Percentiles rank a stretch among this genome's conserved stretches.
phyloP scores from a whole-genome alignment of 1,140 invertebrate species.

The Eupristina koningsbergeri region DNA sequence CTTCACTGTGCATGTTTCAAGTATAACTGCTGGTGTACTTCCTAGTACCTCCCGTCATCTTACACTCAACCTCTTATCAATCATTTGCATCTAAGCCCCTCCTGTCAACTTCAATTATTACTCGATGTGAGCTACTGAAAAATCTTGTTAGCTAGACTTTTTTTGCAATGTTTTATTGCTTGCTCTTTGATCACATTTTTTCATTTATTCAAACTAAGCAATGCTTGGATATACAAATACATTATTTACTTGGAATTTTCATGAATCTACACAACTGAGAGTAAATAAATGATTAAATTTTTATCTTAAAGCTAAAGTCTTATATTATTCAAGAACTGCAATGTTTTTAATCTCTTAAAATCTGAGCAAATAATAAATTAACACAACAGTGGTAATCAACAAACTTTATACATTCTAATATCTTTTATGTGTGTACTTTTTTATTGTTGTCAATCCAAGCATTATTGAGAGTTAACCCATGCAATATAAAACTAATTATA shows the following conservation, averaged over 20 bases:
- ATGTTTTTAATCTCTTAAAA: too few relatives aligned
- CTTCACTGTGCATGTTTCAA: neutral
- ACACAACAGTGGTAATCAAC: neutral
- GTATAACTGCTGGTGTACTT: too few relatives aligned
- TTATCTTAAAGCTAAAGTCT: too few relatives aligned
- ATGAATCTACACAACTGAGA: too few relatives aligned
- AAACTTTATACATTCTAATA: neutral
- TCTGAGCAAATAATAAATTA: neutral
- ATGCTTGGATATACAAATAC: too few relatives aligned
- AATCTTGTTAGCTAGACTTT: too few relatives aligned
- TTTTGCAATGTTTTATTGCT: too few relatives aligned
- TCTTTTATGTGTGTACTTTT: neutral
- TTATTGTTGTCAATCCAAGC: conserved; percentile 27
- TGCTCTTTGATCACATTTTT: too few relatives aligned
- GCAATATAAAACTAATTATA: conserved; percentile 43
- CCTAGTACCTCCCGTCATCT: neutral
- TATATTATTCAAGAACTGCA: too few relatives aligned
- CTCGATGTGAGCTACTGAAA: neutral
- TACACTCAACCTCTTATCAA: neutral
- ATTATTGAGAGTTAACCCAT: conserved; percentile 39
- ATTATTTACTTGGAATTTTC: too few relatives aligned
- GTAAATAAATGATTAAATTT: too few relatives aligned
- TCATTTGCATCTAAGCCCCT: neutral
- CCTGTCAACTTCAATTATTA: neutral
- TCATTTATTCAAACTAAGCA: too few relatives aligned